Conservation (phyloP, 2,797 vertebrate species). For the Microctenopoma steveboyesi region DNA sequence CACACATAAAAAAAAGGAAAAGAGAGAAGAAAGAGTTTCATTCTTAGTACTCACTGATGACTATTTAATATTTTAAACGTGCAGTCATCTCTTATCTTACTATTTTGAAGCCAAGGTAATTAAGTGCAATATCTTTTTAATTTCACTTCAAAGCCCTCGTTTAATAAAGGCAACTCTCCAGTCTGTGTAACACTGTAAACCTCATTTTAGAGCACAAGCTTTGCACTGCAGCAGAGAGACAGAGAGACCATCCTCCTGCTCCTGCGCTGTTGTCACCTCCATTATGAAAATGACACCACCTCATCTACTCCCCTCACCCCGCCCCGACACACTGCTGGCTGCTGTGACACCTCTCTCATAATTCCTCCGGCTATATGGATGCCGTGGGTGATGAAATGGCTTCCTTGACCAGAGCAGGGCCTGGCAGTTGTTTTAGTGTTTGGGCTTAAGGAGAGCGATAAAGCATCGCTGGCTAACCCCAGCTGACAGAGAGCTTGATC, state of each 20-base stretch:
- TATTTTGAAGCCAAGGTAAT: constrained; percentile 43
- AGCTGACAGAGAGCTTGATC: constrained; percentile 61
- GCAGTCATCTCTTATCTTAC: constrained; percentile 28
- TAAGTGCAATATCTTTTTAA: constrained; percentile 31
- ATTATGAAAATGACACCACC: constrained; percentile 61
- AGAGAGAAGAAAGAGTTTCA: background rate
- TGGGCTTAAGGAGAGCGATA: constrained; percentile 65
- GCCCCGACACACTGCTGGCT: constrained; percentile 14
- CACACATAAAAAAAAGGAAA: background rate
- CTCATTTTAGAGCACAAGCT: constrained; percentile 17
- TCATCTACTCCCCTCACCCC: background rate
- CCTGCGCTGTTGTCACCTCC: constrained; percentile 4
- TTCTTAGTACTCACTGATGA: background rate
- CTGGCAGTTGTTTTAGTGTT: constrained; percentile 70
- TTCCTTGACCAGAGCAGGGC: constrained; percentile 68
- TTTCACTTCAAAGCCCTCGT: constrained; percentile 22
- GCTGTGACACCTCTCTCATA: constrained; percentile 44
- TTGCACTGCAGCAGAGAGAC: background rate
- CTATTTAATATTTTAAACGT: constrained; percentile 23
- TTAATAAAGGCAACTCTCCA: constrained; percentile 5
- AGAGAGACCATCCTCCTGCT: constrained; percentile 8
- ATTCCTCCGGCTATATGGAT: constrained; percentile 60
- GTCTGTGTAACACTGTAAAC: constrained; percentile 20
- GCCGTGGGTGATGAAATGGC: constrained; percentile 69
- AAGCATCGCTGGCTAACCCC: constrained; percentile 53